Base-by-base conservation (phyloP, 1,140 invertebrate species). In the Cylas formicarius region DNA sequence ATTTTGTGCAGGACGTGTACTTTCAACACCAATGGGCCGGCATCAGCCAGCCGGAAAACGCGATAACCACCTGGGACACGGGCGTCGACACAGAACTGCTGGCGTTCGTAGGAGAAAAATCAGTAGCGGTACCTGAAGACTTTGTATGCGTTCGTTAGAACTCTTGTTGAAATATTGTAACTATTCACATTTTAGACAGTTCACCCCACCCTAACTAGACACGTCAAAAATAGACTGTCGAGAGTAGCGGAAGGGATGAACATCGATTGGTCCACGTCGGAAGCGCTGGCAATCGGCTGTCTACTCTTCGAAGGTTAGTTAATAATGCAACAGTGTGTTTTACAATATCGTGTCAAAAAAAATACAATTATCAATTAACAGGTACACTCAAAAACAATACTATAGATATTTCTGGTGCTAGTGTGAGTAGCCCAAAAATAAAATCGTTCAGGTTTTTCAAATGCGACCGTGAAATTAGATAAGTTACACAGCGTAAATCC, bases 221-320 rank as follows among this genome's bases (percentile, higher is more conserved):
- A 94, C 57, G 70, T 95, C 23, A 78, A 81, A 46, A 52, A 55
- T 33, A 52, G 63, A 18, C 29, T 88, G 2, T 74, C 78, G 10
- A 87, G 80, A 70, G 55, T 96, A 16, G 61, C 72, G 4, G 72
- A 75, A 23, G 84, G 80, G 10, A 66, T 63, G 10, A 74, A 75
- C 19, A 71, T 99, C 38, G 94, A 99, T 68, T 99, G 96, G 96
- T 80, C 92, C 0, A 94, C 91, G 0, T 91, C 90, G 1, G 96
- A 99, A 71, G 80, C 90, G 6, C 60, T 98, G 44, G 94, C 95
- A 4, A 73, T 98, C 54, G 92, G 90, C 7, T 81, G 81, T 6
- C 59, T 88, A 1, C 56, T 88, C 4, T 72, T 76, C 52, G 77
- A 87, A 71, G 82, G 78, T 75, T 53, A n/a, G n/a, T 20, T n/a